Percentiles rank a stretch among this genome's conserved stretches.
Conservation (phyloP, 2,113 vertebrate species). For the Rhombomys opimus region DNA sequence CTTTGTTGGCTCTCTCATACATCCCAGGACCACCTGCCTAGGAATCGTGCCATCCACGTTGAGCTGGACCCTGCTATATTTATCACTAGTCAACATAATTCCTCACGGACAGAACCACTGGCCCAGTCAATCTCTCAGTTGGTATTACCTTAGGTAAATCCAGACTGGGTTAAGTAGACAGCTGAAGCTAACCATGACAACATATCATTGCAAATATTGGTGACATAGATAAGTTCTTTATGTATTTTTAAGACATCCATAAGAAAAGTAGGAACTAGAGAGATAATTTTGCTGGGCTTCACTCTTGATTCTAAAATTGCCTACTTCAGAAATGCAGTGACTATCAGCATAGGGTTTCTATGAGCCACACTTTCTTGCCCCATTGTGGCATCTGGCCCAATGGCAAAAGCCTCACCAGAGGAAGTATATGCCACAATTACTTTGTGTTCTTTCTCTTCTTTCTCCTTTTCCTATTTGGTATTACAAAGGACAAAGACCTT, state of each 20-base stretch:
- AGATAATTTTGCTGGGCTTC: conserved; percentile 40
- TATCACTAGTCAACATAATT: not conserved
- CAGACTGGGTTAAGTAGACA: not conserved
- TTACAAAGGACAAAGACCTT: not conserved
- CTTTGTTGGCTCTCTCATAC: not conserved
- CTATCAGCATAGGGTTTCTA: not conserved
- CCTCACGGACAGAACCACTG: not conserved
- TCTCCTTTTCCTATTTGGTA: not conserved
- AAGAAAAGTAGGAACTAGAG: not conserved
- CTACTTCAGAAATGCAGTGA: not conserved
- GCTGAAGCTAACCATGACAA: not conserved
- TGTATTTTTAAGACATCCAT: conserved; percentile 57
- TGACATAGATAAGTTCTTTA: conserved; percentile 36
- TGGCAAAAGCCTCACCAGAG: not conserved
- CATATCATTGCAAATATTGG: not conserved
- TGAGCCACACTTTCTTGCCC: not conserved
- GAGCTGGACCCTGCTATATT: not conserved
- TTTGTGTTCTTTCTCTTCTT: not conserved
- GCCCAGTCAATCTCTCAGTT: not conserved
- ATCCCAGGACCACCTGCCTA: not conserved
- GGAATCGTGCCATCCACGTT: not conserved
- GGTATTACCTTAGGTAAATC: no score
- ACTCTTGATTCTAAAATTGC: conserved; percentile 46
- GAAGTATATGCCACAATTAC: not conserved
- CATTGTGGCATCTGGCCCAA: not conserved